Percentiles rank a stretch among this genome's conserved stretches.
phyloP scores from a whole-genome alignment of 2,113 vertebrate species.

The Miniopterus natalensis region DNA sequence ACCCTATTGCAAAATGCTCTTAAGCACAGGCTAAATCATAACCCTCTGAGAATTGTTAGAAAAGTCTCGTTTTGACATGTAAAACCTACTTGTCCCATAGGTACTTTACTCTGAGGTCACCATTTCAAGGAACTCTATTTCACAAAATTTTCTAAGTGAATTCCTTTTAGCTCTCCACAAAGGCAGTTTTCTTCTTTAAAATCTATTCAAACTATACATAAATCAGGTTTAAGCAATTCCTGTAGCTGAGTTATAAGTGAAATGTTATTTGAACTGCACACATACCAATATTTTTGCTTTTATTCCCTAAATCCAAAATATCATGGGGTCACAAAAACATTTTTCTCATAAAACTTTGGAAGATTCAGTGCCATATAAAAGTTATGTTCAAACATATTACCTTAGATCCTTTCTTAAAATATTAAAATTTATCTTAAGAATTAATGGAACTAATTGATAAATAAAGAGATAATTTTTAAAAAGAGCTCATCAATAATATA shows the following conservation, averaged over 20 bases:
- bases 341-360: conserved; percentile 48
- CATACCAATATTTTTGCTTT: not conserved
- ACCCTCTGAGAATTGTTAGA: not conserved
- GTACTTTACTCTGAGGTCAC: not conserved
- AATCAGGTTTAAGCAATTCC: not conserved
- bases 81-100: not conserved
- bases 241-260: not conserved
- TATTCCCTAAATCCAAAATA: conserved; percentile 38
- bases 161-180: not conserved
- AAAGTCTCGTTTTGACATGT: not conserved
- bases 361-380: not conserved
- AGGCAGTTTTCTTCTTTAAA: not conserved
- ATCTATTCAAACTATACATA: conserved; percentile 7
- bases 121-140: not conserved
- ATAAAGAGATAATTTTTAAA: not conserved
- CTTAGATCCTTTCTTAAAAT: conserved; percentile 3
- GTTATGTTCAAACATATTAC: conserved; percentile 21
- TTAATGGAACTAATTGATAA: not conserved
- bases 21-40: not conserved
- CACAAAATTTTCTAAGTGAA: conserved; percentile 16
- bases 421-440: conserved; percentile 38
- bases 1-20: not conserved
- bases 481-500: conserved; percentile 32
- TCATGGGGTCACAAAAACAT: not conserved
- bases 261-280: not conserved